These are phyloP conservation scores for Phoenicopterus ruber DNA, from an alignment of 2,113 vertebrate genomes.

Conservation along the genomic window DNA sequence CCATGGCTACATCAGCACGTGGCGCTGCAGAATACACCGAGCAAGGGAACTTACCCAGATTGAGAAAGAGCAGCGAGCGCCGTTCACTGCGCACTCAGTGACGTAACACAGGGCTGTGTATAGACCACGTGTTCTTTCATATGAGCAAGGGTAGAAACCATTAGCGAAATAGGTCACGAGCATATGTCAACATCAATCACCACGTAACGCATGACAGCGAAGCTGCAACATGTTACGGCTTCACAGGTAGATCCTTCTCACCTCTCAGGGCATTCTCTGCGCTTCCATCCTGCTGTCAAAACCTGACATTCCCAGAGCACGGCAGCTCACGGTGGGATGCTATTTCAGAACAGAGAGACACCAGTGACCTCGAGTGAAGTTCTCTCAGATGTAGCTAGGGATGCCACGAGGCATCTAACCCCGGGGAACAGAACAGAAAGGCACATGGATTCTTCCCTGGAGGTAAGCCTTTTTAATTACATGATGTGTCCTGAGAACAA, in stretches of 20 bases:
- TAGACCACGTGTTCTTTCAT: fast-evolving
- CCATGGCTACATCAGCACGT: fast-evolving
- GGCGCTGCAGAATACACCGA: neutral
- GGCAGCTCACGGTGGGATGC: fast-evolving
- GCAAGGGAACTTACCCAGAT: fast-evolving
- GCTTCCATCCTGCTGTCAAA: neutral
- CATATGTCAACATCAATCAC: neutral
- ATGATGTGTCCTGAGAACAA: neutral
- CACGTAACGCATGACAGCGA: fast-evolving
- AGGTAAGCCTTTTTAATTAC: neutral
- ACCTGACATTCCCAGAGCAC: fast-evolving
- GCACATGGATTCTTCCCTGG: neutral
- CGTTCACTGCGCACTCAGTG: fast-evolving
- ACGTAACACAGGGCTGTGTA: fast-evolving
- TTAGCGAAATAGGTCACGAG: neutral
- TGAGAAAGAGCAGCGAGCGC: neutral
- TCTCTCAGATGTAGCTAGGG: neutral
- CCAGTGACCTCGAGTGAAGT: neutral
- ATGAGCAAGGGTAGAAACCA: neutral
- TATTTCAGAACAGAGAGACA: neutral
- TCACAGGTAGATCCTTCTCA: neutral
- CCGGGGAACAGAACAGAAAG: neutral
- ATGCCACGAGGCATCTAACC: neutral
- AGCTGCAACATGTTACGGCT: neutral
- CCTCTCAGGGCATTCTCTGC: fast-evolving